Evolutionary conservation across 2,113 vertebrate genomes (phyloP).

Genomic region (Rhea pennata): DNA sequence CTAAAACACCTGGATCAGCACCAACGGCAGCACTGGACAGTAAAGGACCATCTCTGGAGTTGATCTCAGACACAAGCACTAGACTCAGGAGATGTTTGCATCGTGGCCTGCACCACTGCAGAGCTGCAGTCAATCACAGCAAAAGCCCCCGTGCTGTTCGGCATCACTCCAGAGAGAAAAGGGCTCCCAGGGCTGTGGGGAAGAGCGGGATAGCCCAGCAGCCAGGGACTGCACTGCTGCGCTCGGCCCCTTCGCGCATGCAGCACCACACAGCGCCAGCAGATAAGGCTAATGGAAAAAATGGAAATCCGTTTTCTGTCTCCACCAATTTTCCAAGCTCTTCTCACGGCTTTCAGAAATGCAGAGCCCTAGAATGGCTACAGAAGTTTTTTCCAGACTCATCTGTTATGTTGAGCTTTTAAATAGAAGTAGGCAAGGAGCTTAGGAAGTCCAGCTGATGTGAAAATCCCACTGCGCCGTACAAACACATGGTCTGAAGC

Average conservation of each 20-base stretch:
- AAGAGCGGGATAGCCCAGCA: background rate
- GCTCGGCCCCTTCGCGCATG: rapidly evolving
- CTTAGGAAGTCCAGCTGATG: background rate
- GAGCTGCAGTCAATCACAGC: background rate
- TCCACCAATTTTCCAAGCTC: background rate
- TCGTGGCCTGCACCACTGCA: rapidly evolving
- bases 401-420: background rate
- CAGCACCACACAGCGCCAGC: background rate
- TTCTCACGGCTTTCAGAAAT: background rate
- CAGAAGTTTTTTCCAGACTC: background rate
- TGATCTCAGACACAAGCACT: background rate
- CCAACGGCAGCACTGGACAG: background rate
- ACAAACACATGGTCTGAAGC: background rate
- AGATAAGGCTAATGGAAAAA: background rate
- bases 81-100: background rate
- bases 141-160: background rate
- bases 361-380: background rate
- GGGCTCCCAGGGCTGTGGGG: background rate
- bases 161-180: background rate
- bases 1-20: background rate
- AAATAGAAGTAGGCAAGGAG: background rate
- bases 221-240: background rate
- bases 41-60: background rate
- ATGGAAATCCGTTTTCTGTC: background rate
- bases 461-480: background rate